A percentile compares a stretch with the other conserved stretches of the same genome.
Evolutionary conservation across 2,113 vertebrate genomes (phyloP).

Genomic region (Syngnathoides biaculeatus): DNA sequence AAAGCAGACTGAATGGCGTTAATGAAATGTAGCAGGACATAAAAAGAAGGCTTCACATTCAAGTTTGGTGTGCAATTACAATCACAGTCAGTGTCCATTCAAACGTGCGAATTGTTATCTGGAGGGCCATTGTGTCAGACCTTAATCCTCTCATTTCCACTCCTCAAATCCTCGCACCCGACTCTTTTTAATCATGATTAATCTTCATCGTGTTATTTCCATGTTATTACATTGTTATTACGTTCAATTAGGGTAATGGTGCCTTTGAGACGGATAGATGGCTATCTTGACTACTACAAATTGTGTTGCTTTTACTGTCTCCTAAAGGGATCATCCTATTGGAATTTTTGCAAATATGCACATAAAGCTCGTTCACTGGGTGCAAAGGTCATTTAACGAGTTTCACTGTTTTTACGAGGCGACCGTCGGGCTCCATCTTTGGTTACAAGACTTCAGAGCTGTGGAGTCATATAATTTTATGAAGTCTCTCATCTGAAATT

Average conservation of each 20-base stretch:
- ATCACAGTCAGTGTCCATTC: constrained; percentile 31
- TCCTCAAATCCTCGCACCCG: background rate
- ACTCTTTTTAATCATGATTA: background rate
- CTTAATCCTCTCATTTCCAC: constrained; percentile 13
- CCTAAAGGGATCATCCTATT: too few relatives aligned
- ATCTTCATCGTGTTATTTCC: background rate
- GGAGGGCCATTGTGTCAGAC: constrained; percentile 4
- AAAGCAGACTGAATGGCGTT: constrained; percentile 33
- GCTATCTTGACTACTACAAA: background rate
- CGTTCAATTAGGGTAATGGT: background rate
- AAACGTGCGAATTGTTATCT: constrained; percentile 36
- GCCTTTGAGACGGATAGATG: too few relatives aligned
- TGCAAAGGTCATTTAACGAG: background rate
- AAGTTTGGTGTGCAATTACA: constrained; percentile 36
- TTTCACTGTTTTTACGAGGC: background rate
- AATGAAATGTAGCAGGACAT: constrained; percentile 42
- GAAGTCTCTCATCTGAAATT: constrained; percentile 35
- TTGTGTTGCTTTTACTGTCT: too few relatives aligned
- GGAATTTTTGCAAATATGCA: too few relatives aligned
- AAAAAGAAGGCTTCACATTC: constrained; percentile 33
- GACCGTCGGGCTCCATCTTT: constrained; percentile 24
- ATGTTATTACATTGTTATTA: background rate
- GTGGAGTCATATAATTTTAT: constrained; percentile 28
- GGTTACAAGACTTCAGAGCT: constrained; percentile 32
- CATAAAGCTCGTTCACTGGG: background rate